Percentiles rank a stretch among this genome's conserved stretches.
These are phyloP conservation scores for Nephrotoma flavescens DNA, from an alignment of 2,888 invertebrate species.

Conservation along the genomic window DNA sequence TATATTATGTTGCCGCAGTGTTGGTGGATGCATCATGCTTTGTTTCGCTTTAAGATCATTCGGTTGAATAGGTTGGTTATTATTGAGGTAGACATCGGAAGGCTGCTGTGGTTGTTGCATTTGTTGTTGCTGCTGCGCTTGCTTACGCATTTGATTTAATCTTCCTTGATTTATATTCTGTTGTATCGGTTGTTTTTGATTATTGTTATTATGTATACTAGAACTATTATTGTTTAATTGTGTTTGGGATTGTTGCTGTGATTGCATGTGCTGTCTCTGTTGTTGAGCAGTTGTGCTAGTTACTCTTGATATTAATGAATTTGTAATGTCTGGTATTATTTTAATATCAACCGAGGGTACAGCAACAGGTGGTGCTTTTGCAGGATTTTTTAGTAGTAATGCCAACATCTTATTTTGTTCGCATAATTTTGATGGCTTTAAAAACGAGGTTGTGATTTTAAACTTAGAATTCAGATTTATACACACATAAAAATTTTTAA, in stretches of 20 bases:
- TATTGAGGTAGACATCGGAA: constrained; percentile 16
- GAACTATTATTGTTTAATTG: constrained; percentile 9
- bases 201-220: constrained; percentile 9
- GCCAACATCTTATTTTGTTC: constrained; percentile 78
- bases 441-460: constrained; percentile 18
- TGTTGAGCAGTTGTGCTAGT: constrained; percentile 16
- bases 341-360: constrained; percentile 25
- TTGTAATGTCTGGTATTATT: constrained; percentile 30
- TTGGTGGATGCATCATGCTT: constrained; percentile 10
- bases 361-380: constrained; percentile 39
- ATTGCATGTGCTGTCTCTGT: constrained; percentile 15
- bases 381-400: constrained; percentile 60
- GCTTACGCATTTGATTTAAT: constrained; percentile 8
- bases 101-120: constrained; percentile 28
- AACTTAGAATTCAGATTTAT: background rate
- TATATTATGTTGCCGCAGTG: constrained; percentile 8
- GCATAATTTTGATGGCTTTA: constrained; percentile 49
- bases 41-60: background rate
- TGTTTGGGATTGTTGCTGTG: constrained; percentile 25
- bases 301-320: constrained; percentile 22
- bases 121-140: constrained; percentile 13
- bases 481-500: background rate
- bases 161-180: constrained; percentile 14
- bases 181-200: constrained; percentile 9
- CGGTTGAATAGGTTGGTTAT: background rate